These are phyloP conservation scores for Trypoxylon attenuatum DNA, from an alignment of 2,888 invertebrate genomes.

Conservation along the genomic window DNA sequence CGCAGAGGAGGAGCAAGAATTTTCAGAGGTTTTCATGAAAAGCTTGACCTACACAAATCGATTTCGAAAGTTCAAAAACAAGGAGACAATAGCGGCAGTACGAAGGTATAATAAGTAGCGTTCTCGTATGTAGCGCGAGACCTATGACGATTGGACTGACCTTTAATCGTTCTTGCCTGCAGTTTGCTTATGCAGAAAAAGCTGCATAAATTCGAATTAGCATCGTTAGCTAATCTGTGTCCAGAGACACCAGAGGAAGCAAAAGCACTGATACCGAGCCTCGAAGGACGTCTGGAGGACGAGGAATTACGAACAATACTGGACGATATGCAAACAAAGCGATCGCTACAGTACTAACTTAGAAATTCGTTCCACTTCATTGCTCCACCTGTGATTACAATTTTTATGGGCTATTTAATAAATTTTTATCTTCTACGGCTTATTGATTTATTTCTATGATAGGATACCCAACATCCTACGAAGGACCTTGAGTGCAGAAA, in stretches of 20 bases:
- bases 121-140: too few relatives aligned
- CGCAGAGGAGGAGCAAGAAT: conserved; percentile 98
- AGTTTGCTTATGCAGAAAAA: conserved; percentile 95
- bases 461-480: too few relatives aligned
- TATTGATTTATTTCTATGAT: neutral
- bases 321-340: conserved; percentile 98
- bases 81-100: conserved; percentile 97
- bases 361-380: neutral
- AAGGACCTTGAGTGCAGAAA: too few relatives aligned
- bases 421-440: conserved; percentile 2
- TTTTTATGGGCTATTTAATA: conserved; percentile 19
- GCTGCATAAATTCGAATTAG: conserved; percentile 98
- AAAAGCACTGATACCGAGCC: conserved; percentile 95
- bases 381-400: conserved; percentile 2
- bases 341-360: conserved; percentile 95
- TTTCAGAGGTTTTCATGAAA: conserved; percentile 99
- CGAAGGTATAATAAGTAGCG: conserved; percentile 86
- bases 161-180: conserved; percentile 63
- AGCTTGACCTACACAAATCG: conserved; percentile 96
- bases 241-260: conserved; percentile 99
- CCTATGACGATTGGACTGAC: neutral
- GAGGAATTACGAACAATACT: conserved; percentile 97
- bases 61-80: conserved; percentile 98
- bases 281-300: conserved; percentile 98
- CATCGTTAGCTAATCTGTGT: conserved; percentile 97